Conservation (phyloP, 2,888 invertebrate species). For the Ganaspis brasiliensis region DNA sequence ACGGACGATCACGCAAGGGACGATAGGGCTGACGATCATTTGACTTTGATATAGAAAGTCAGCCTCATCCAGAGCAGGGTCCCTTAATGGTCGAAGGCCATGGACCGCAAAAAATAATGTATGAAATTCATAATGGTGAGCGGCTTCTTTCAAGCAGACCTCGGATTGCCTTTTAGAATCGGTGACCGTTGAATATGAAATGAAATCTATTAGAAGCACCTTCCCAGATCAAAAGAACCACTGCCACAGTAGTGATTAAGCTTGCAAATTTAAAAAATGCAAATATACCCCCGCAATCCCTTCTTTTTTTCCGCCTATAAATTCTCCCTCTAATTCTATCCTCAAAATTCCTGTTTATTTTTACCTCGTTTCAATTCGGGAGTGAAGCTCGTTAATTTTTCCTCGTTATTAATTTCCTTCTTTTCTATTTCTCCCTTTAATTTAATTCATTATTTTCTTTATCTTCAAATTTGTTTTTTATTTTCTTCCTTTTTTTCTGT, state of each 20-base stretch:
- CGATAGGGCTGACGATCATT: constrained; percentile 55
- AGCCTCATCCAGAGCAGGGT: constrained; percentile 43
- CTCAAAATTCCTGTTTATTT: background rate
- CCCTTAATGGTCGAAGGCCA: constrained; percentile 43
- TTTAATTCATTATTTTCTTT: no score
- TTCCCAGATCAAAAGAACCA: constrained; percentile 64
- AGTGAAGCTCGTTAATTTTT: no score
- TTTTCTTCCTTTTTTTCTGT: no score
- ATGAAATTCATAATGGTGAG: constrained; percentile 71
- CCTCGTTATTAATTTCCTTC: no score
- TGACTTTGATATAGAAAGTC: constrained; percentile 57
- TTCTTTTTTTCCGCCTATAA: constrained; percentile 74
- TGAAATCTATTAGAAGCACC: constrained; percentile 69
- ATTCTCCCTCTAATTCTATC: constrained; percentile 75
- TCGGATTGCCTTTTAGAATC: constrained; percentile 44
- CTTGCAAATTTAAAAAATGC: constrained; percentile 76
- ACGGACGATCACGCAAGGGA: background rate
- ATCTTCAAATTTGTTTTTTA: no score
- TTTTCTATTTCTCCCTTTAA: no score
- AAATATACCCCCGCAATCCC: constrained; percentile 66
- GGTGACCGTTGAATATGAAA: constrained; percentile 66
- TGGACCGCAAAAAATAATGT: constrained; percentile 58
- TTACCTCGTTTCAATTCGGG: background rate
- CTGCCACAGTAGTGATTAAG: constrained; percentile 73
- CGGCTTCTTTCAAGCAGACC: constrained; percentile 65